These are phyloP conservation scores for Smithornis capensis DNA, from an alignment of 2,113 vertebrate species.

Conservation along the genomic window DNA sequence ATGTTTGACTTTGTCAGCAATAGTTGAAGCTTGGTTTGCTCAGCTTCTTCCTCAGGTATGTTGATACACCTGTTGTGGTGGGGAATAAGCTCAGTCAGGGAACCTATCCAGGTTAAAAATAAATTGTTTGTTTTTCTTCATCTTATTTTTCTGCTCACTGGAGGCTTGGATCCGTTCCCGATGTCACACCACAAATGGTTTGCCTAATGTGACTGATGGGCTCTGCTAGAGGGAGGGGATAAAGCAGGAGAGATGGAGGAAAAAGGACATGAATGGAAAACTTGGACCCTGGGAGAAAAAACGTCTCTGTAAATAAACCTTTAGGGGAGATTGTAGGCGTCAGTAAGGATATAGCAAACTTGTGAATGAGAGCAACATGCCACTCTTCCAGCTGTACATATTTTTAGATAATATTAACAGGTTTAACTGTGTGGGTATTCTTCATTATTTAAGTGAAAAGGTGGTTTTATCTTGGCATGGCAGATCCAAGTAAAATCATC, in stretches of 20 bases:
- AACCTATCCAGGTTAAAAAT: constrained; percentile 29
- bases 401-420: constrained; percentile 22
- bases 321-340: background rate
- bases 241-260: background rate
- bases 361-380: constrained; percentile 29
- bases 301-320: background rate
- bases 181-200: background rate
- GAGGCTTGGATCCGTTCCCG: background rate
- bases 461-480: background rate
- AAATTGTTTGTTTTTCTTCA: background rate
- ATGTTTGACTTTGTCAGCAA: background rate
- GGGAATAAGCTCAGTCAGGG: background rate
- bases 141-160: background rate
- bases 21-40: background rate
- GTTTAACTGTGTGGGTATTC: constrained; percentile 15
- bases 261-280: background rate
- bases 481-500: background rate
- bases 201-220: background rate
- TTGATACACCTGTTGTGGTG: constrained; percentile 21
- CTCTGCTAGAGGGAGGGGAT: background rate
- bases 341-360: background rate
- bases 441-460: constrained; percentile 27
- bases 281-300: background rate
- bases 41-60: background rate
- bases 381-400: background rate